Evolutionary conservation across 1,140 invertebrate genomes (phyloP).

Genomic region (Aporrectodea caliginosa): DNA sequence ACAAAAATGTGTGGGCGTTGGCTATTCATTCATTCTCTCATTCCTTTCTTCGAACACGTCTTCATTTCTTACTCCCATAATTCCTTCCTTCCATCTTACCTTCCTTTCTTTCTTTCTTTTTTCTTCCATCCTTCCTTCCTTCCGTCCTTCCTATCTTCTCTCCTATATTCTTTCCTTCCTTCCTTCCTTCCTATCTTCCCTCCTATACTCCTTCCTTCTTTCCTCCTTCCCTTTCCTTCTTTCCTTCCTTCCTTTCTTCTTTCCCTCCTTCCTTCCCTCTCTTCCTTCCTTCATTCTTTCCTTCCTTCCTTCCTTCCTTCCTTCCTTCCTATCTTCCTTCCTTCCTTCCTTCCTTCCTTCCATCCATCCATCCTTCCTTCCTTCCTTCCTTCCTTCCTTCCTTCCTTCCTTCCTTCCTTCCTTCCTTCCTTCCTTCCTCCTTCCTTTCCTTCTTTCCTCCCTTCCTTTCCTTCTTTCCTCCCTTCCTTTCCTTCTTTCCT

Average conservation of each 20-base stretch:
- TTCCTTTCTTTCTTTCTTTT: too few relatives aligned
- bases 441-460: slow-evolving; percentile 1
- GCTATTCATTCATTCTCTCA: too few relatives aligned
- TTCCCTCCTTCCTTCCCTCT: neutral
- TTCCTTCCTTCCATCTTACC: too few relatives aligned
- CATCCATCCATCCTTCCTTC: neutral
- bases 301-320: slow-evolving; percentile 3
- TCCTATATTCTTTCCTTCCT: neutral
- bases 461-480: slow-evolving; percentile 2
- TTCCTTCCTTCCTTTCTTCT: neutral
- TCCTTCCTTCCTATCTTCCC: too few relatives aligned
- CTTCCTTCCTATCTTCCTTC: too few relatives aligned
- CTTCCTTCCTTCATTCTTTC: neutral
- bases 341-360: neutral
- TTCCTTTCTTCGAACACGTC: too few relatives aligned
- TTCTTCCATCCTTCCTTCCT: neutral
- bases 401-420: neutral
- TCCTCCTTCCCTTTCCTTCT: neutral
- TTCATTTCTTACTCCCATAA: too few relatives aligned
- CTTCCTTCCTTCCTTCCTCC: neutral
- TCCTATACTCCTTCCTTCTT: neutral
- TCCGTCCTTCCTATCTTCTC: neutral
- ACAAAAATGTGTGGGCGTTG: too few relatives aligned
- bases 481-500: slow-evolving; percentile 2
- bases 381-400: neutral